Base-by-base conservation (phyloP, 2,797 vertebrate species). In the Myotis daubentonii region DNA sequence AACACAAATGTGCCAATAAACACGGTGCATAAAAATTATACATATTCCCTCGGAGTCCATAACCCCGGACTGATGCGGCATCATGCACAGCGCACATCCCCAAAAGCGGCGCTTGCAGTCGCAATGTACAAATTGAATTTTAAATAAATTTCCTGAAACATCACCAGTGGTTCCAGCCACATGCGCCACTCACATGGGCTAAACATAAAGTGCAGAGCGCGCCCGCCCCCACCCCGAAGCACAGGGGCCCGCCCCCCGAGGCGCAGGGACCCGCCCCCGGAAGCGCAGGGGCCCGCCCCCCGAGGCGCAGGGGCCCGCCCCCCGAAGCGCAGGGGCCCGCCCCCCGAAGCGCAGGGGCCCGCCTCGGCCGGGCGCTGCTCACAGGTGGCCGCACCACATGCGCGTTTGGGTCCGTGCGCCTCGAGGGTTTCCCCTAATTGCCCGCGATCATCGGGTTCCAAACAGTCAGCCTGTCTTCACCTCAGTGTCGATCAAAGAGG, bases 1-100 rank as follows among this genome's bases (percentile, higher is more conserved):
- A 97, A 95, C 81, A 97, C 92, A 96, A 97, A 97, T 53, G 92
- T 93, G 83, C 47, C 96, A 96, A 96, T 97, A 98, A 98, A 71
- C 80, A 95, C 2, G 91, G 89, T 36, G 47, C 75, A 93, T 95
- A 93, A 96, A 97, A 94, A 74, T 87, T 92, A 94, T 57, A 94
- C 83, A 55, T 91, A 82, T 92, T 97, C 84, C 96, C 57, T 90
- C 0, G 0, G 80, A 93, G 96, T 92, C 96, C 93, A 97, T 81
- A 96, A 94, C 82, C 87, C 83, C 44, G 72, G 57, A 94, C 75
- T 76, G 91, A 41, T 79, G 62, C 19, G 30, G 75, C 90, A 95
- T 94, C 95, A 88, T 68, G 92, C 84, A 82, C 93, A 88, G 62
- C 95, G 17, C 80, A 90, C 78, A 85, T 60, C 94, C 96, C 97